These are phyloP conservation scores for Jacana jacana DNA, from an alignment of 2,113 vertebrate species.

Conservation along the genomic window DNA sequence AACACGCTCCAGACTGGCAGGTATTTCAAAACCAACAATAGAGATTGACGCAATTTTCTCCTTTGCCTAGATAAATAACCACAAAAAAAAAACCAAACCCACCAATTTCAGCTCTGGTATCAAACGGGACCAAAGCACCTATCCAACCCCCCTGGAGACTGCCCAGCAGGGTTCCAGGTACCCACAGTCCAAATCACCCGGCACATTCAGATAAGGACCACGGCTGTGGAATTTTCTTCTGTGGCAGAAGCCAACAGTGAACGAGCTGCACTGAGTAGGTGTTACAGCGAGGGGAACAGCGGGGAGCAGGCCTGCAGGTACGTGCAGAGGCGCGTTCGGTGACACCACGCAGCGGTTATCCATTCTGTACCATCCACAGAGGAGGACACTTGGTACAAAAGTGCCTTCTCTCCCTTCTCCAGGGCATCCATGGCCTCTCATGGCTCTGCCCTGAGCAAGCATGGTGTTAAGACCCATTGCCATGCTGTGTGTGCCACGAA, in stretches of 20 bases:
- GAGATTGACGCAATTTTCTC: neutral
- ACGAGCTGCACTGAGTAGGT: neutral
- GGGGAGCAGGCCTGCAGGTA: neutral
- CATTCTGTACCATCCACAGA: neutral
- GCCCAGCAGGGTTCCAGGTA: neutral
- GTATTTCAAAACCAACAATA: neutral
- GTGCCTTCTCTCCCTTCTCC: neutral
- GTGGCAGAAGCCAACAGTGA: fast-evolving
- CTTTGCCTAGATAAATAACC: neutral
- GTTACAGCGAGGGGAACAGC: neutral
- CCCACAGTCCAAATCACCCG: neutral
- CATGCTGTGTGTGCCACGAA: neutral
- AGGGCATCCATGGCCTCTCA: fast-evolving
- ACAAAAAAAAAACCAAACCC: no score
- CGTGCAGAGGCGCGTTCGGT: fast-evolving
- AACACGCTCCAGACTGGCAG: neutral
- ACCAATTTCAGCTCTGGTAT: neutral
- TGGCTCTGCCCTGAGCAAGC: neutral
- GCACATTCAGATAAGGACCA: neutral
- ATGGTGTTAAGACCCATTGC: neutral
- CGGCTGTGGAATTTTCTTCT: neutral
- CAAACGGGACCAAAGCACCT: neutral
- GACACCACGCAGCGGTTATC: neutral
- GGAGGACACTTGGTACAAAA: fast-evolving
- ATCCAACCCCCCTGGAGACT: neutral